Conservation (phyloP, 2,888 invertebrate species). For the Lampropteryx suffumata region DNA sequence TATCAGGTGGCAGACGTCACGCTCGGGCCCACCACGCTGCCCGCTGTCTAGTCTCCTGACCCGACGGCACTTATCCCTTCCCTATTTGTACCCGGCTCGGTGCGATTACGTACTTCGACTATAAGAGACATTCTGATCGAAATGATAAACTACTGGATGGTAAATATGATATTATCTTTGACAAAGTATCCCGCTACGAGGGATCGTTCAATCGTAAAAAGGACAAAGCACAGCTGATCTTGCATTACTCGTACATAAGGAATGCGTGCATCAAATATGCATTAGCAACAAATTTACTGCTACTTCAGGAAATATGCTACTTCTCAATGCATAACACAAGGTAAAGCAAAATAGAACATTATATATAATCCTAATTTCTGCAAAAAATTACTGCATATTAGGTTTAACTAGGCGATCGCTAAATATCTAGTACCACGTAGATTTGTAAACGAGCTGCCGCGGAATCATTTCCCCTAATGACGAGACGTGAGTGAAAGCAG, state of each 20-base stretch:
- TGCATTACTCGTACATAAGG: slow-evolving; percentile 21
- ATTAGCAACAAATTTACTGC: slow-evolving; percentile 16
- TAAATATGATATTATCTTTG: slow-evolving; percentile 14
- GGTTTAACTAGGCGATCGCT: too few relatives aligned
- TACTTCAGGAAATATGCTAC: neutral
- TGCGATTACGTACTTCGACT: slow-evolving; percentile 11
- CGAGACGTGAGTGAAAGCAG: slow-evolving; percentile 73
- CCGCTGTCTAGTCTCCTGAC: slow-evolving; percentile 25
- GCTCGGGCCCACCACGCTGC: slow-evolving; percentile 58
- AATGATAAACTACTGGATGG: slow-evolving; percentile 19
- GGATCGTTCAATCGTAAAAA: slow-evolving; percentile 16
- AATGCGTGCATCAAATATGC: slow-evolving; percentile 19
- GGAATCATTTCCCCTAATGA: slow-evolving; percentile 61
- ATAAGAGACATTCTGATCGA: slow-evolving; percentile 17
- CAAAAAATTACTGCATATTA: too few relatives aligned
- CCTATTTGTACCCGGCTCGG: slow-evolving; percentile 19
- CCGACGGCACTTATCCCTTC: slow-evolving; percentile 28
- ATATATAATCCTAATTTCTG: too few relatives aligned
- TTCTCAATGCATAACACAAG: slow-evolving; percentile 3
- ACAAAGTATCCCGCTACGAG: slow-evolving; percentile 13
- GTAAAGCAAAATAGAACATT: neutral
- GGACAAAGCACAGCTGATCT: slow-evolving; percentile 14
- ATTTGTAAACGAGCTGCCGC: slow-evolving; percentile 47
- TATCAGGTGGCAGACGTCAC: slow-evolving; percentile 81
- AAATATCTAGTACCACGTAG: slow-evolving; percentile 2